Conservation (phyloP, 1,140 invertebrate genomes). For the Cydia amplana region DNA sequence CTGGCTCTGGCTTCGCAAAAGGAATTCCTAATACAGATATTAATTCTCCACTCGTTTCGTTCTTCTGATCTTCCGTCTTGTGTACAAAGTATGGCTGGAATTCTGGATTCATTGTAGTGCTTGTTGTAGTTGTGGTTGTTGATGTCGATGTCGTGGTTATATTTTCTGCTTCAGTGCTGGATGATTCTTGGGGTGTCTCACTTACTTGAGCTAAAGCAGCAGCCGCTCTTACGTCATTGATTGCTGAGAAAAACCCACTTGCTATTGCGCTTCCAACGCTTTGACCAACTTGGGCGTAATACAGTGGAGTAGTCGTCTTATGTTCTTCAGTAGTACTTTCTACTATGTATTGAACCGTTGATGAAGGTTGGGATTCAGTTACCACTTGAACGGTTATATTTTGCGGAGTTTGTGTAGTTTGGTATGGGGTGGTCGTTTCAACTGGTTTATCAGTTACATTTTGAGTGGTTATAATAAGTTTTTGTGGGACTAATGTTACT, state of each 20-base stretch:
- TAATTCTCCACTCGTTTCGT: conserved; percentile 45
- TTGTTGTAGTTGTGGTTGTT: conserved; percentile 39
- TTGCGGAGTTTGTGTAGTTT: conserved; percentile 48
- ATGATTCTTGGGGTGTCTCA: conserved; percentile 45
- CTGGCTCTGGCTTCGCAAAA: conserved; percentile 54
- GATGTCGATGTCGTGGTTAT: conserved; percentile 35
- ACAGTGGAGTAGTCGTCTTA: conserved; percentile 59
- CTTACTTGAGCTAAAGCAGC: conserved; percentile 50
- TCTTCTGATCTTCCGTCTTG: conserved; percentile 48
- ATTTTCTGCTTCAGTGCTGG: conserved; percentile 40
- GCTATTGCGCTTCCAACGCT: conserved; percentile 57
- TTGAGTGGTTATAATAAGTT: conserved; percentile 43
- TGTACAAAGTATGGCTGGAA: conserved; percentile 55
- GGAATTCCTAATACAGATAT: conserved; percentile 54
- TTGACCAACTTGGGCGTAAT: conserved; percentile 65
- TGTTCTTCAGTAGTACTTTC: conserved; percentile 53
- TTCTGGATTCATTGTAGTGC: conserved; percentile 47
- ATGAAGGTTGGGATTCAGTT: conserved; percentile 48
- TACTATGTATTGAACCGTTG: conserved; percentile 52
- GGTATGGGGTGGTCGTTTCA: conserved; percentile 34
- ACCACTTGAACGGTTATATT: conserved; percentile 53
- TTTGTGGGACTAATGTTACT: conserved; percentile 57
- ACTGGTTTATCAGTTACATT: conserved; percentile 58
- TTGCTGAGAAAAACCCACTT: conserved; percentile 65
- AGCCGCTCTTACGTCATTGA: conserved; percentile 65